Base-by-base conservation (phyloP, 2,113 vertebrate genomes). In the Arvicanthis niloticus region DNA sequence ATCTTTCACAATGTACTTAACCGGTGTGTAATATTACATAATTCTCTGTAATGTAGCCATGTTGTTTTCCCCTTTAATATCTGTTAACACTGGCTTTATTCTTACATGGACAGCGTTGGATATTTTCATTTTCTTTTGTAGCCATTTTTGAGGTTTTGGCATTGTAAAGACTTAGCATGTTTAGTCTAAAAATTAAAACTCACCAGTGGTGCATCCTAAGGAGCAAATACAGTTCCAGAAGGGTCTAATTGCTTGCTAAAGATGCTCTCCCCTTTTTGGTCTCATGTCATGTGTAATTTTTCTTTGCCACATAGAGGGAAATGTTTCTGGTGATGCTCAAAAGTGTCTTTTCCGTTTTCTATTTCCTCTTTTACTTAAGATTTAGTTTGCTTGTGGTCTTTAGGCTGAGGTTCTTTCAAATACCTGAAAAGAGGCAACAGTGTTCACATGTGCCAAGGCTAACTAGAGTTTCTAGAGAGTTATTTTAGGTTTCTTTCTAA, bases 101-200 rank as follows among this genome's bases (percentile, higher is more conserved):
- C 31, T 78, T 91, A 82, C 12, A 73, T 53, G 68, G 88, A 58
- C 17, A 77, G 51, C 5, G 15, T 29, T 93, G 40, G 58, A n/a
- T 65, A 56, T 58, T 70, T 90, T 60, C n/a, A 26, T 92, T 89
- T 91, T 92, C 67, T 89, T 95, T 53, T 93, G 37, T 94, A 85
- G 72, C 17, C 22, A 80, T 73, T 84, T 78, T 88, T 60, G 73
- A 60, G 9, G 60, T 13, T 91, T 77, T 29, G 17, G 10, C 53
- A 80, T 91, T 94, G 96, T 60, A 29, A 91, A 89, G 77, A 89
- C 51, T 86, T 80, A 85, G 29, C 81, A 56, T 26, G 37, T 75
- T 68, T 94, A 84, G 16, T 62, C 40, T 62, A 93, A 88, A 96
- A 85, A 56, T 77, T 72, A 84, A 96, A 94, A 84, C 48, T 24